Base-by-base conservation (phyloP, 1,140 invertebrate species). In the Zeugodacus cucurbitae region DNA sequence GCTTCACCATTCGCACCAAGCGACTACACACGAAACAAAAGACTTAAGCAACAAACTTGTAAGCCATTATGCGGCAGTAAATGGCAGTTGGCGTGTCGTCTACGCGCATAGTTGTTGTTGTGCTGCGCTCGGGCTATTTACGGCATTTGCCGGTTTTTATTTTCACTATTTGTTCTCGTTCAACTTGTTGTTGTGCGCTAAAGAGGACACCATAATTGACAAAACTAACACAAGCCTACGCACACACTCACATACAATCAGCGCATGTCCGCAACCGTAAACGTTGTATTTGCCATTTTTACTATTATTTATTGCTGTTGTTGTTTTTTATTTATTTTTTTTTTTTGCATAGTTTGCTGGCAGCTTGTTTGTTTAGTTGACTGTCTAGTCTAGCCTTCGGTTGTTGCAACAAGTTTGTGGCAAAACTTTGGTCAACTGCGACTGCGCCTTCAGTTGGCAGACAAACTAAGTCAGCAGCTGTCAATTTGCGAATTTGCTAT, bases 161-260 rank as follows among this genome's bases (percentile, higher is more conserved):
- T 74, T 74, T 32, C 14, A 32, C 67, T 74, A 26, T 48, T 82
- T 82, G 22, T 26, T 82, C n/a, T 82, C 44, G 22, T 82, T 48
- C 6, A 54, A 54, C 48, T 82, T 74, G 67, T 37, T 74, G 14
- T 74, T 74, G 67, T 10, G 32, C 34, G 67, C 41, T 54, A 82
- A 82, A 82, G 74, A 82, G 74, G 74, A 82, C 74, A 82, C 74
- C 74, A 82, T 82, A 82, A 82, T 82, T 82, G 74, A 82, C 74
- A 82, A 82, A 82, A 82, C 74, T 26, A 82, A 82, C 34, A 54
- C 41, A 44, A 70, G 26, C 2, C 3, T 70, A 70, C 64, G 14
- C 32, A 32, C 22, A 62, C n/a, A 26, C 58, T 2, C 5, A 82
- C 3, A 29, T 44, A 37, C 41, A 1, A 3, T 14, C n/a, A 11